Base-by-base conservation (phyloP, 1,140 invertebrate species). In the Battus philenor region DNA sequence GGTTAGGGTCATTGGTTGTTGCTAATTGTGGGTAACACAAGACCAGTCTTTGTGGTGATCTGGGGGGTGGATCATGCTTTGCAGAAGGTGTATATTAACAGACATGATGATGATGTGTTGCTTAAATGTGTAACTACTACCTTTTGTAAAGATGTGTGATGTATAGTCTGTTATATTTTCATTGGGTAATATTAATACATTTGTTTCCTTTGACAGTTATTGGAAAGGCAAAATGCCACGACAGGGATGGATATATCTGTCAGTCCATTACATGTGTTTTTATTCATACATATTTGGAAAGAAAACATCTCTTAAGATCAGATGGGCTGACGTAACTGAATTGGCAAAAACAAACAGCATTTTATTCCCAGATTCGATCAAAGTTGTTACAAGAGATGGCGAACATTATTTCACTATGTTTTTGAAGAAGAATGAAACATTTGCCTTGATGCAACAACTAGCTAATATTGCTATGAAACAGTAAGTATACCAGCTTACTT, bases 381-480 rank as follows among this genome's bases (percentile, higher is more conserved):
- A 90, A 78, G 90, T 98, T 2, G 89, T 90, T 8, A 97, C 96
- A 1, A 89, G 95, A 59, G 92, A 95, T 65, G 90, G 88, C 54
- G 91, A 92, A 89, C 92, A 95, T 87, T 90, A 93, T 73, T 98
- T 98, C 86, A 95, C 93, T 12, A 92, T 98, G 91, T 94, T 99
- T 67, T 79, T 97, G 33, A 93, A 92, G 62, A 95, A 95, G 71
- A 90, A 89, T 26, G 97, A 99, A 80, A 96, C 96, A 0, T 98
- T 94, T 84, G 88, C 90, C 27, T 77, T 99, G 44, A 98, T 98
- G 92, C 93, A 97, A 66, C 97, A 99, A 85, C 87, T 99, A 22
- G 95, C 95, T 31, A 98, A 99, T 87, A 92, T 99, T 86, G 97
- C 97, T 29, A 98, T 99, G 91, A 97, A 97, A 90, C 93, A 96